Evolutionary conservation across 2,113 vertebrate genomes (phyloP).

Genomic region (Nesoenas mayeri): DNA sequence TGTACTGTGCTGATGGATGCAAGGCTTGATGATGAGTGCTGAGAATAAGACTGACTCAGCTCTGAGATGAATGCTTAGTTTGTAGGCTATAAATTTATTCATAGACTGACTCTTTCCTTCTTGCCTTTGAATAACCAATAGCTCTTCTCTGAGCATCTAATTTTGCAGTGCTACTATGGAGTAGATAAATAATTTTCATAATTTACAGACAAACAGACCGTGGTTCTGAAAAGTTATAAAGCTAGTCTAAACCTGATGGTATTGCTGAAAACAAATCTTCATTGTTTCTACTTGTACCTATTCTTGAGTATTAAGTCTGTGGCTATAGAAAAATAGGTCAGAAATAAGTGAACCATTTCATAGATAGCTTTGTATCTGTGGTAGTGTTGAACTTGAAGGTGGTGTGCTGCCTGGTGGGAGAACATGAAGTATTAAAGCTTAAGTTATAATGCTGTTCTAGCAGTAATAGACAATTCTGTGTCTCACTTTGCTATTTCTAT

Average conservation of each 20-base stretch:
- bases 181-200: neutral
- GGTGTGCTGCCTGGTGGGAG: neutral
- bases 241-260: neutral
- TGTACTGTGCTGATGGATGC: neutral
- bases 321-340: neutral
- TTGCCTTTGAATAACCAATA: neutral
- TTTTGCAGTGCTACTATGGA: neutral
- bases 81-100: neutral
- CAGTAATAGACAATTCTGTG: neutral
- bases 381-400: neutral
- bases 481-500: neutral
- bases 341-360: neutral
- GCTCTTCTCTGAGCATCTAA: neutral
- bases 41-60: neutral
- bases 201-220: neutral
- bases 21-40: neutral
- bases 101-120: neutral
- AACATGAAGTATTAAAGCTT: neutral
- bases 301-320: neutral
- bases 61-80: neutral
- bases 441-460: neutral
- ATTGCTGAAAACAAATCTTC: neutral
- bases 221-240: neutral
- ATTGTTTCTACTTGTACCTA: neutral
- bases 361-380: neutral